Base-by-base conservation (phyloP, 2,797 vertebrate genomes). In the Melanotaenia maccullochi region DNA sequence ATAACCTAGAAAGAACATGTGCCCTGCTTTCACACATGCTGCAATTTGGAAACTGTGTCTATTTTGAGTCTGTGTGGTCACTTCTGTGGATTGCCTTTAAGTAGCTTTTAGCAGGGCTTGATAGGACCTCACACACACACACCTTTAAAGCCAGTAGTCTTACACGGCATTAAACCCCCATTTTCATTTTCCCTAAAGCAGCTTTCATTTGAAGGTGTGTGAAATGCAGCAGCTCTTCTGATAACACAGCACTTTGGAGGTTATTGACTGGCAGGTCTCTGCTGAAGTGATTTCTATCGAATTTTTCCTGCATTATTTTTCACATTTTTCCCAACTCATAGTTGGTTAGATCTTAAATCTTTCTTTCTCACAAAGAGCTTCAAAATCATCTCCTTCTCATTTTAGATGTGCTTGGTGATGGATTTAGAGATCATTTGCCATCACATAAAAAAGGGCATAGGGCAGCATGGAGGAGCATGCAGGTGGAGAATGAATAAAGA, bases 21-120 rank as follows among this genome's bases (percentile, higher is more conserved):
- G 63, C 33, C 38, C 51, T 68, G 54, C 56, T 0, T 30, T 70
- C 56, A 30, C 40, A 58, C 63, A 0, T 12, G 0, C 9, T 61
- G 71, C 54, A 42, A 68, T 77, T 61, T 62, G 68, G 60, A 36
- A 54, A 69, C 71, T 44, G 60, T 0, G 18, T 75, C 68, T 73
- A 63, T 80, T 83, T 67, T 58, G 14, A 36, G 67, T 62, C 0
- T 59, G 79, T 70, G 79, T 38, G 77, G 60, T 79, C 54, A 22
- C 65, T 57, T 69, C 82, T 79, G 71, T 78, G 82, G 72, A 67
- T 51, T 84, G 40, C 44, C 12, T 59, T 66, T 87, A 78, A 84
- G 81, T 72, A 80, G 83, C 76, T 83, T 73, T 85, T 76, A 82
- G 76, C 61, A 52, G 65, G n/a, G 67, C 72, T 73, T 81, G 79